Percentiles rank a stretch among this genome's conserved stretches.
These are phyloP conservation scores for Lates calcarifer DNA, from an alignment of 2,113 vertebrate species.

Conservation along the genomic window DNA sequence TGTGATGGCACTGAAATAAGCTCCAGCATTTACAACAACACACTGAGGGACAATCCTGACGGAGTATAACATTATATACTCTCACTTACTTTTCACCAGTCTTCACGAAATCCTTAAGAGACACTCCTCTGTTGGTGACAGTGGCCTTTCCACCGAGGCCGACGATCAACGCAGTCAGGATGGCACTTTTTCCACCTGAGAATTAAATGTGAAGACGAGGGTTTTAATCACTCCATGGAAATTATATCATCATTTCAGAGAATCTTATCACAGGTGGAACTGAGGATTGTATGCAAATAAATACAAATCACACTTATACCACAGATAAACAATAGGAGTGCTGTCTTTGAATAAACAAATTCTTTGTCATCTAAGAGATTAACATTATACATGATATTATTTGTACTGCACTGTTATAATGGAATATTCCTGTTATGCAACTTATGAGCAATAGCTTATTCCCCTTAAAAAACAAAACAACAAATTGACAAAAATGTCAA, in stretches of 20 bases:
- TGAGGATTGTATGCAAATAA: not conserved
- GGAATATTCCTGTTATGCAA: too few relatives aligned
- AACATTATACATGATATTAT: too few relatives aligned
- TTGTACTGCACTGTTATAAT: too few relatives aligned
- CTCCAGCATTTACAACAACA: not conserved
- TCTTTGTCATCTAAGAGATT: not conserved
- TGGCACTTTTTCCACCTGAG: slow-evolving; percentile 93
- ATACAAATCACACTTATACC: not conserved
- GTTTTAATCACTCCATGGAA: slow-evolving; percentile 5
- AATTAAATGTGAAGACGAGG: not conserved
- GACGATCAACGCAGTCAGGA: slow-evolving; percentile 93
- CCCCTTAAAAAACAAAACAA: too few relatives aligned
- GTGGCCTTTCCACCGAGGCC: slow-evolving; percentile 94
- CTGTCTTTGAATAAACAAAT: slow-evolving; percentile 6
- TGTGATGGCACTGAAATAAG: not conserved
- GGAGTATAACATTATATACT: not conserved
- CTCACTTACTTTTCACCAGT: slow-evolving; percentile 88
- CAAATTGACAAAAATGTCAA: too few relatives aligned
- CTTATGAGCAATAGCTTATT: too few relatives aligned
- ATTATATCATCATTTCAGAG: too few relatives aligned
- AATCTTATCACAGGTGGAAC: not conserved
- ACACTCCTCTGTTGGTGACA: slow-evolving; percentile 90
- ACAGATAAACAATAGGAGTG: not conserved
- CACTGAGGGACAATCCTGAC: not conserved
- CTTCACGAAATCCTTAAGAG: slow-evolving; percentile 92